These are phyloP conservation scores for Eupithecia inturbata DNA, from an alignment of 2,888 invertebrate species.

Conservation along the genomic window DNA sequence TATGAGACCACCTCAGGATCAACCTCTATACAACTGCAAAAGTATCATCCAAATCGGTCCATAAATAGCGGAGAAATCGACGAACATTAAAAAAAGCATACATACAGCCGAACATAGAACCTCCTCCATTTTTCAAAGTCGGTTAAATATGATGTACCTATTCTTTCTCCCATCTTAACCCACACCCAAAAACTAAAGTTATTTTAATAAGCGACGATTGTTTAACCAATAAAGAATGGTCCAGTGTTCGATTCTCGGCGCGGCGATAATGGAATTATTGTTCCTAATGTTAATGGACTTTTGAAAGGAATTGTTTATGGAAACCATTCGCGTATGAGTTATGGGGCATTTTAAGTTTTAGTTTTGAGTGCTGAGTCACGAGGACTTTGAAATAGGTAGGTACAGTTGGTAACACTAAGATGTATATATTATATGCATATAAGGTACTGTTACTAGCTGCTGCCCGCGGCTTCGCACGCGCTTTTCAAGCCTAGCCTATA, in stretches of 20 bases:
- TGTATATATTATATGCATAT: no score
- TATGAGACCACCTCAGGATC: no score
- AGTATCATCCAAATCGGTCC: no score
- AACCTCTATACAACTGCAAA: no score
- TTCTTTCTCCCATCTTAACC: constrained; percentile 46
- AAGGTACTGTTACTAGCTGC: no score
- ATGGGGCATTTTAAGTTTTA: constrained; percentile 6
- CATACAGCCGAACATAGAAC: no score
- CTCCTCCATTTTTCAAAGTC: no score
- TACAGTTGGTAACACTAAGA: not conserved
- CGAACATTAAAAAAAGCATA: no score
- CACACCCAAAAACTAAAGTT: constrained; percentile 46
- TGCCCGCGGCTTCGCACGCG: no score
- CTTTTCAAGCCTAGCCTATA: no score
- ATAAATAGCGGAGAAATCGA: no score
- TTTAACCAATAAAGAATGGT: constrained; percentile 54
- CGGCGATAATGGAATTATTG: constrained; percentile 60
- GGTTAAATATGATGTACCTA: no score
- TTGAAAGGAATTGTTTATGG: constrained; percentile 40
- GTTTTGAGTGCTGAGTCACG: constrained; percentile 8
- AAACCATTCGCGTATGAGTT: constrained; percentile 19
- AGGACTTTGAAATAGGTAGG: not conserved
- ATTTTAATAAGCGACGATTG: constrained; percentile 72
- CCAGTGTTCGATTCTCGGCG: constrained; percentile 57
- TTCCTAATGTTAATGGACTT: constrained; percentile 55